Percentiles rank a stretch among this genome's conserved stretches.
Conservation (phyloP, 2,113 vertebrate genomes). For the Paracanthobrama guichenoti region DNA sequence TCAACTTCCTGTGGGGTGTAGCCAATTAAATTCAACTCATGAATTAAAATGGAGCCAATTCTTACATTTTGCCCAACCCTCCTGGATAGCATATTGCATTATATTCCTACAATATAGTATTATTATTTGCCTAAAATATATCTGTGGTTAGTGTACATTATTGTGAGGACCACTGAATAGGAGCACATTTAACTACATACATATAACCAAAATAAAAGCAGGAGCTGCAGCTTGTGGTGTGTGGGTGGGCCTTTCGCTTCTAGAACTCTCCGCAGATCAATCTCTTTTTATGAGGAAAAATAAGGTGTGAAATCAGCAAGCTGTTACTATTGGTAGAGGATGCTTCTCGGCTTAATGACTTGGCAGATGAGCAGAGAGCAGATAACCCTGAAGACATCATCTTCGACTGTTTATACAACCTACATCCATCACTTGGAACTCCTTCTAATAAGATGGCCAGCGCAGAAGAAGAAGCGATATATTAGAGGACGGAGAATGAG, state of each 20-base stretch:
- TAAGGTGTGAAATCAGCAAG: constrained; percentile 49
- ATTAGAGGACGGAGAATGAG: not conserved
- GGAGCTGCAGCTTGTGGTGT: constrained; percentile 12
- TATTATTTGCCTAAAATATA: not conserved
- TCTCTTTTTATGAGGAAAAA: constrained; percentile 37
- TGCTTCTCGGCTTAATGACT: constrained; percentile 35
- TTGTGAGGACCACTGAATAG: not conserved
- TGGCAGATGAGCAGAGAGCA: constrained; percentile 35
- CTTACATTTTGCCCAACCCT: not conserved
- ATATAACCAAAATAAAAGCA: constrained; percentile 28
- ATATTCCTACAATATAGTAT: not conserved
- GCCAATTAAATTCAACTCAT: too few relatives aligned
- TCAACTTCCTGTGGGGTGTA: too few relatives aligned
- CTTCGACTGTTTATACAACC: constrained; percentile 41
- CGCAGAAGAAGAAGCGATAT: not conserved
- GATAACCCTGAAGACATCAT: constrained; percentile 42
- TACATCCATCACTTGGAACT: constrained; percentile 18
- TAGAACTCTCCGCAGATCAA: constrained; percentile 32
- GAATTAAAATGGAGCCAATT: too few relatives aligned
- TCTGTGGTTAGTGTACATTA: not conserved
- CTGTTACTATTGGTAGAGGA: constrained; percentile 49
- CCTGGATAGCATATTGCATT: not conserved
- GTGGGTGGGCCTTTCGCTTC: constrained; percentile 28
- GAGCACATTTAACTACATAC: constrained; percentile 6
- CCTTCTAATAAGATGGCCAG: constrained; percentile 28